Evolutionary conservation across 2,797 vertebrate species (phyloP).

Genomic region (Parotocinclus haroldoi): DNA sequence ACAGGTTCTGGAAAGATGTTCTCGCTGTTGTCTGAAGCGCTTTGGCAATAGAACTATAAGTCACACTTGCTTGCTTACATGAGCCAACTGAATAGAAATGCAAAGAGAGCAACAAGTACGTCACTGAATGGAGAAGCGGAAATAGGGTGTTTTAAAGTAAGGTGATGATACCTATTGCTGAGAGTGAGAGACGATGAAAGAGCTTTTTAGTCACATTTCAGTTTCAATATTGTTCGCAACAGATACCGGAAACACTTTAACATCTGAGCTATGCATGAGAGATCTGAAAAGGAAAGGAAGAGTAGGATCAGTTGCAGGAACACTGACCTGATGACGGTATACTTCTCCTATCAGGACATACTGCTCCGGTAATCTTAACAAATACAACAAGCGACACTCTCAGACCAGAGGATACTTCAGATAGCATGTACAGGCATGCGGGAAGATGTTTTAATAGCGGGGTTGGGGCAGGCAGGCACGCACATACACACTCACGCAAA

Average conservation of each 20-base stretch:
- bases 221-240: neutral
- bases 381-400: neutral
- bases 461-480: too few species aligned
- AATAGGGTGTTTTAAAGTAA: constrained; percentile 8
- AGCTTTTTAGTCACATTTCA: neutral
- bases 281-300: constrained; percentile 40
- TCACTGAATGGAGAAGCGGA: constrained; percentile 4
- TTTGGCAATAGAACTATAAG: constrained; percentile 39
- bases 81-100: constrained; percentile 20
- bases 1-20: constrained; percentile 39
- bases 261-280: constrained; percentile 21
- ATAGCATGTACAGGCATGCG: too few species aligned
- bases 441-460: too few species aligned
- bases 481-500: too few species aligned
- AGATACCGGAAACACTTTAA: constrained; percentile 29
- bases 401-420: neutral
- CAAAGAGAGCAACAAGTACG: constrained; percentile 24
- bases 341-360: constrained; percentile 28
- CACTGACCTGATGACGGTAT: constrained; percentile 29
- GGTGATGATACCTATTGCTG: neutral
- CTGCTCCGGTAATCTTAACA: constrained; percentile 25
- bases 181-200: neutral
- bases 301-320: constrained; percentile 35
- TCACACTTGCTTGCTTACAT: constrained; percentile 28
- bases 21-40: constrained; percentile 26